Conservation (phyloP, 2,113 vertebrate genomes). For the Laticauda colubrina region DNA sequence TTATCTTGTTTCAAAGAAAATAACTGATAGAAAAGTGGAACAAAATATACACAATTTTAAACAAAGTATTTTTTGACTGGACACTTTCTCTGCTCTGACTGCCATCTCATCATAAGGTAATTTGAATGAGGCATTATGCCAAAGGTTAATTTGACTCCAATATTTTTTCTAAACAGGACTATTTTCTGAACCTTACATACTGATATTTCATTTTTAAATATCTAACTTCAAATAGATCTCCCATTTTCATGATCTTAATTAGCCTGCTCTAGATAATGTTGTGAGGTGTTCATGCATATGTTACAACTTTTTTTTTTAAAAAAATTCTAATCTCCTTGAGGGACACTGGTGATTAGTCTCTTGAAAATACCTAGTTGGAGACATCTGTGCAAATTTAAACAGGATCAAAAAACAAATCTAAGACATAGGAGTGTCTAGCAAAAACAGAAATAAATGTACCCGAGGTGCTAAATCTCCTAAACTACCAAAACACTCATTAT, state of each 20-base stretch:
- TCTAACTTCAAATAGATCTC: constrained; percentile 51
- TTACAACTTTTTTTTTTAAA: constrained; percentile 31
- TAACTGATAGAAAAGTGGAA: constrained; percentile 7
- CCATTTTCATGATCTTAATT: constrained; percentile 47
- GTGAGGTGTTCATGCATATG: not conserved
- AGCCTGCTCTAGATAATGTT: constrained; percentile 36
- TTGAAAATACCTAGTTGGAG: constrained; percentile 64
- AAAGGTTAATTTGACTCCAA: constrained; percentile 37
- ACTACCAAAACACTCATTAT: constrained; percentile 37
- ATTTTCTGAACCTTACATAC: constrained; percentile 20
- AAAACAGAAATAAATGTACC: constrained; percentile 40
- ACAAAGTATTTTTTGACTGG: constrained; percentile 33
- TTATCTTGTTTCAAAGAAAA: constrained; percentile 8
- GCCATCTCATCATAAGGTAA: constrained; percentile 4
- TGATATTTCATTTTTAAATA: constrained; percentile 53
- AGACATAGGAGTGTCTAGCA: not conserved
- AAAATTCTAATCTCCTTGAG: not conserved
- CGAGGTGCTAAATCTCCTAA: constrained; percentile 38
- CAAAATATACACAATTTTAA: constrained; percentile 33
- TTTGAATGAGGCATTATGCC: not conserved
- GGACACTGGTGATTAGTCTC: constrained; percentile 56
- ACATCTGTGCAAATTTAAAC: constrained; percentile 55
- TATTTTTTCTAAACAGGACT: constrained; percentile 12
- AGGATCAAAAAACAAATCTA: constrained; percentile 33
- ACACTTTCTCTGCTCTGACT: constrained; percentile 2